phyloP scores from a whole-genome alignment of 2,113 vertebrate species.

The Hyperoodon ampullatus region DNA sequence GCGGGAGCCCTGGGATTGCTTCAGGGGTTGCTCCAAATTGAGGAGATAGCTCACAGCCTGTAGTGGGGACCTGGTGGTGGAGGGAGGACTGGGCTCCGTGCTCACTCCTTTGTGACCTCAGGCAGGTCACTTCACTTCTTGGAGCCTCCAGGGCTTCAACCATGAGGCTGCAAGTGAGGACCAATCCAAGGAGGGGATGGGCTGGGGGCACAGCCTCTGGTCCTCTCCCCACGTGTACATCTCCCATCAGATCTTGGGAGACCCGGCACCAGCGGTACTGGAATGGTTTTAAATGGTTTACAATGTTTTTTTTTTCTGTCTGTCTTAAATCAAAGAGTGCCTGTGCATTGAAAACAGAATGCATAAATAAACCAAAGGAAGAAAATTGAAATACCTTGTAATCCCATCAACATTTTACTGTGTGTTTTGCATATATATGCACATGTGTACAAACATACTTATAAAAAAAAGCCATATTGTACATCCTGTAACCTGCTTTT shows the following conservation, averaged over 20 bases:
- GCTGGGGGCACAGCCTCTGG: rapidly evolving
- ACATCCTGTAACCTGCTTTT: background rate
- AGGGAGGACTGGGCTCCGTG: background rate
- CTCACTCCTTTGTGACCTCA: background rate
- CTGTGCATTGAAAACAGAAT: background rate
- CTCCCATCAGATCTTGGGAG: background rate
- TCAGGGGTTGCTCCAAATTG: background rate
- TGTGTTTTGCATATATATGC: background rate
- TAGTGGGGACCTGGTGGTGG: background rate
- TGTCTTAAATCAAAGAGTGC: background rate
- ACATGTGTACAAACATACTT: too few species aligned
- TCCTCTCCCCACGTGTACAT: rapidly evolving
- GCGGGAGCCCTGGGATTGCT: background rate
- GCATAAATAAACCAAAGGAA: background rate
- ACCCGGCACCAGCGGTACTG: background rate
- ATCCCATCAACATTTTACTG: too few species aligned
- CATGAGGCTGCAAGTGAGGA: background rate
- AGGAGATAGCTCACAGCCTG: background rate
- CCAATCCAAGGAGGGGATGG: too few species aligned
- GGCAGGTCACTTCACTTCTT: background rate
- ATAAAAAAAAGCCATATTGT: rapidly evolving
- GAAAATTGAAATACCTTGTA: background rate
- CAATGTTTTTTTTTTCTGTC: background rate
- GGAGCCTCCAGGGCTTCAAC: background rate
- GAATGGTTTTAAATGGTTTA: background rate